Conservation (phyloP, 2,888 invertebrate genomes). For the Autographa gamma region DNA sequence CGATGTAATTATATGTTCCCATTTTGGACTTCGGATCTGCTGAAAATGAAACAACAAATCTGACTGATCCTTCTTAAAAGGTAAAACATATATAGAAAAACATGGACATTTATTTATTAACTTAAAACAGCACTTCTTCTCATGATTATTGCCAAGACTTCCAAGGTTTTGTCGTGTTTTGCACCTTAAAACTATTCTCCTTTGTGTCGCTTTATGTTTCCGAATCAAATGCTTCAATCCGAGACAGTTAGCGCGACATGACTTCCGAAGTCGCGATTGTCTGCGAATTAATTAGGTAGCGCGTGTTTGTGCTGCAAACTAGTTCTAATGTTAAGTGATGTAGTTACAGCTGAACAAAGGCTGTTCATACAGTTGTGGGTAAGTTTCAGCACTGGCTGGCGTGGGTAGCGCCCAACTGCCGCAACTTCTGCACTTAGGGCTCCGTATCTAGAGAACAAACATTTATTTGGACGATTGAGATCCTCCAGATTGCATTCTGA, state of each 20-base stretch:
- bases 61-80: no score
- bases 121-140: no score
- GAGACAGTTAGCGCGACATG: constrained; percentile 15
- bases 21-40: no score
- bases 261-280: constrained; percentile 36
- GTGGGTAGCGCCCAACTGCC: not conserved
- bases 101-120: no score
- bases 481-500: not conserved
- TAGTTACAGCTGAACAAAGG: constrained; percentile 9
- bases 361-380: constrained; percentile 19
- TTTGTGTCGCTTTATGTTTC: not conserved
- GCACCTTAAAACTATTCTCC: not conserved
- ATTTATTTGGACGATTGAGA: not conserved
- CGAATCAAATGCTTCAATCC: constrained; percentile 13
- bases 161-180: no score
- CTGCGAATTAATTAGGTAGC: constrained; percentile 34
- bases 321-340: constrained; percentile 12
- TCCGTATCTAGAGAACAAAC: not conserved
- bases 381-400: constrained; percentile 9
- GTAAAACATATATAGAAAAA: no score
- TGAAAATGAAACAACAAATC: no score
- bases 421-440: not conserved
- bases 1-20: not conserved
- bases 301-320: constrained; percentile 20
- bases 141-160: not conserved